phyloP scores from a whole-genome alignment of 1,140 invertebrate species.

The Magallana ariakensis region DNA sequence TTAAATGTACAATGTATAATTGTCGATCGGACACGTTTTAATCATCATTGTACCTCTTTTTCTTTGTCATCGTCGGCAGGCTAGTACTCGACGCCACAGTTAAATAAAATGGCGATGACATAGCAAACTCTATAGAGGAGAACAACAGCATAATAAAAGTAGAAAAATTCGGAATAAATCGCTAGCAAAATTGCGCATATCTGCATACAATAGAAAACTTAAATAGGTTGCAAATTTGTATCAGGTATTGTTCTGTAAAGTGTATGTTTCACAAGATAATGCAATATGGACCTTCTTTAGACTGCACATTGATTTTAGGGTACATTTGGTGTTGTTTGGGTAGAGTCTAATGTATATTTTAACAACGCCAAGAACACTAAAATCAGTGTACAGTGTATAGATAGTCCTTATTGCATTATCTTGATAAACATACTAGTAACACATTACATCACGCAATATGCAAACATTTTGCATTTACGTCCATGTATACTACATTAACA shows the following conservation, averaged over 20 bases:
- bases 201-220: too few relatives aligned
- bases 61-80: not conserved
- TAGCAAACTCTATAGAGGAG: not conserved
- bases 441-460: not conserved
- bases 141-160: not conserved
- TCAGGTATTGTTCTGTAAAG: too few relatives aligned
- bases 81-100: slow-evolving; percentile 8
- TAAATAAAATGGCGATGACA: slow-evolving; percentile 15
- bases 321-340: not conserved
- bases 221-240: too few relatives aligned
- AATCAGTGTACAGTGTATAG: too few relatives aligned
- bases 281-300: not conserved
- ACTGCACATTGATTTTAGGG: not conserved
- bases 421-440: not conserved
- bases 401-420: too few relatives aligned
- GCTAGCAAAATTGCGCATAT: not conserved
- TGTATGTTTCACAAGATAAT: not conserved
- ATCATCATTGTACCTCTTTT: not conserved
- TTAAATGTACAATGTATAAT: not conserved
- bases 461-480: not conserved
- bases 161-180: not conserved
- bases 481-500: not conserved
- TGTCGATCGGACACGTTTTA: not conserved
- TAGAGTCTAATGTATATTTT: too few relatives aligned
- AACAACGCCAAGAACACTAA: too few relatives aligned